Evolutionary conservation across 2,113 vertebrate species (phyloP), one percentile per base, ranked within the genome.

Genomic region (Sisor rabdophorus): DNA sequence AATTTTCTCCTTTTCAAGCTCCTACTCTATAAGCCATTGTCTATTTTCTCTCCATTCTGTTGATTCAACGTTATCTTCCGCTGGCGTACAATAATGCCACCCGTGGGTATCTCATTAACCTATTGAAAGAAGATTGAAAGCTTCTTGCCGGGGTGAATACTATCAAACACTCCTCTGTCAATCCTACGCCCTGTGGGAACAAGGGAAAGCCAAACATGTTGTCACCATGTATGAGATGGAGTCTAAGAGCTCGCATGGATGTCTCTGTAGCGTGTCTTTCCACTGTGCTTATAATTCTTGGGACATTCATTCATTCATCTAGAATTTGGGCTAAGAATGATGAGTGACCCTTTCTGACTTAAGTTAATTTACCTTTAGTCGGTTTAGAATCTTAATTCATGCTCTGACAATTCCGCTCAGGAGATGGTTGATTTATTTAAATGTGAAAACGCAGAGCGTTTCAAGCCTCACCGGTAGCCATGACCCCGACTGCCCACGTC

Each of bases 371-470:
- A 50, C 30, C 52, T 13, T 53, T 86, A 89, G 86, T 87, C 82
- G 85, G 88, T 89, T 87, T 80, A 84, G 20, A 53, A 71, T 84
- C 86, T 87, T 85, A 81, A 82, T 85, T 87, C 84, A 84, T 89
- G 1, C 86, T 90, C 79, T 54, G 79, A 77, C 79, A 86, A 26
- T 48, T 79, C 30, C 83, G 83, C 87, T 84, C 65, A 69, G 72
- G 81, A 88, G 87, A 36, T 36, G 87, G 88, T 88, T 90, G 84
- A 91, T 92, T 91, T 91, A 91, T 91, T 91, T 89, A 90, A 91
- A 91, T 89, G 83, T 89, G 83, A 87, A 89, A 89, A 90, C 88
- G 90, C 87, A 89, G 87, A 87, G 89, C 82, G 87, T 89, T 89
- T 88, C 82, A 83, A 86, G 84, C 86, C 85, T 89, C 86, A 85